Base-by-base conservation (phyloP, 2,888 invertebrate genomes). In the Anarsia innoxiella region DNA sequence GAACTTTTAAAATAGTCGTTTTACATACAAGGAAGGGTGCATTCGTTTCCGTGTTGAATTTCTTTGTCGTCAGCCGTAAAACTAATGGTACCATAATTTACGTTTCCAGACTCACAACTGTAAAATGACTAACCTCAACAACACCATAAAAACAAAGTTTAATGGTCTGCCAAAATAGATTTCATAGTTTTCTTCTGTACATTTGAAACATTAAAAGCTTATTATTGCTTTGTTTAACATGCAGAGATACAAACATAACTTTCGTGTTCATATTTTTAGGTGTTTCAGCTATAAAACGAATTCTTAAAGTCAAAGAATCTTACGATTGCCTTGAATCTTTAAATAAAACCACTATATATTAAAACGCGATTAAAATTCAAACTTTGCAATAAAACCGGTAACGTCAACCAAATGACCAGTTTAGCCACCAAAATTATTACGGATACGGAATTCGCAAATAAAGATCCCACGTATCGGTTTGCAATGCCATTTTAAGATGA, bases 151-250 rank as follows among this genome's bases (percentile, higher is more conserved):
- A 55, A 42, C 46, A 42, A 52, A 50, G 40, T 49, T 55, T 58
- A 56, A 60, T 53, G 48, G 39, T 26, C 31, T 43, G 53, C 59
- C 35, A 30, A 65, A 71, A 70, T 71, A 68, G 56, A 62, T 49
- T 66, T 62, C 55, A 59, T 53, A 54, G 51, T 54, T 58, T 52
- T 53, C 49, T 51, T 54, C 48, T 51, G 46, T 45, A 49, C 2
- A 9, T 25, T 25, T 9, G 2, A 5, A 25, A 25, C n/a, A 6
- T 6, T 25, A 25, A 12, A 28, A 3, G 13, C 8, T 28, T 28
- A 8, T 5, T 28, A 12, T 13, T 28, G 12, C 28, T 11, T 28
- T 28, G 28, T 28, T 28, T 28, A 25, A 25, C 8, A 9, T n/a
- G 10, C n/a, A 3, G 19, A 19, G 19, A 19, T 6, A 19, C 3